Base-by-base conservation (phyloP, 2,113 vertebrate species). In the Amia ocellicauda region DNA sequence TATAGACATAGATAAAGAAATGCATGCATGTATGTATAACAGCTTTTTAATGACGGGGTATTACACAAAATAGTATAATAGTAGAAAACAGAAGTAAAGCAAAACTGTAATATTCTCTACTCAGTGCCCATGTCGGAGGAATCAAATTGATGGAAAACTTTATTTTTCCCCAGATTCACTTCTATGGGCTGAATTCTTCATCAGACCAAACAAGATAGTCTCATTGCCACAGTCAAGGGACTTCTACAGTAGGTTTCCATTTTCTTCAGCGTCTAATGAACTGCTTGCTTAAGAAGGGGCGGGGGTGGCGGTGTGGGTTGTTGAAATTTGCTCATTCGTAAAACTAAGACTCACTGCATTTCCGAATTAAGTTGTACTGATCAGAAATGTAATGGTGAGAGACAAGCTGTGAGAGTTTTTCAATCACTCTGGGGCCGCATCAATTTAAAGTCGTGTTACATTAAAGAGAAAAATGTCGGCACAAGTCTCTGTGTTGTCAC, bases 351-450 rank as follows among this genome's bases (percentile, higher is more conserved):
- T 74, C 78, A 72, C 78, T 43, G 16, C 86, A 82, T 89, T 86
- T 89, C 89, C 84, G 89, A 89, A 90, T 89, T 89, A 90, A 90
- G 83, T 88, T 89, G 88, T 89, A 88, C 84, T 76, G 83, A 91
- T 89, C 86, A 90, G 84, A 87, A 89, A 87, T 84, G 86, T 90
- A 89, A 91, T 90, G 87, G 80, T 11, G 72, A 81, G 87, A 90
- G 89, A 90, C 88, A 89, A 88, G 89, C 86, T 88, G 81, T 79
- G 89, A 81, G 86, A 83, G 79, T 85, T 88, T 89, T 90, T 87
- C 89, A 90, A 86, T 91, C 90, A 90, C 85, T 83, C 71, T 79
- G 85, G 83, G 83, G 74, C 77, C 82, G 83, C 86, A 84, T 87
- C 89, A 88, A 89, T 90, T 88, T 87, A 74, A 86, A 91, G 85